Base-by-base conservation (phyloP, 1,140 invertebrate genomes). In the Neuroterus valhalla region DNA sequence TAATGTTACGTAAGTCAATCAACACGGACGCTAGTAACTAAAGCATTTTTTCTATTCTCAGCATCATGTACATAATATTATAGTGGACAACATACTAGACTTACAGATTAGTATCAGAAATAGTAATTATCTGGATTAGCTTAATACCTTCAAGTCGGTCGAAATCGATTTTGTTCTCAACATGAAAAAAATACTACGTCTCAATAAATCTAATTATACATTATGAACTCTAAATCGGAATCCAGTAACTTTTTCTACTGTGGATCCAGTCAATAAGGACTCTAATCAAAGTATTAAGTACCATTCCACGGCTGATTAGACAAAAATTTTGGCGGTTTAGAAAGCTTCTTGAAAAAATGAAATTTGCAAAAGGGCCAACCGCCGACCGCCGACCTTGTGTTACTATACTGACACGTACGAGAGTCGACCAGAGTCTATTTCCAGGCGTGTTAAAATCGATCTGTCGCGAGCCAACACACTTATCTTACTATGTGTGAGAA, bases 361-460 rank as follows among this genome's bases (percentile, higher is more conserved):
- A 62, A 62, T 26, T 62, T 31, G 55, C 23, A 62, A 62, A 55
- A 62, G 55, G 26, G 55, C 23, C 23, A 62, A 62, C 50, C 21
- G 23, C 50, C 50, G 50, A 55, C n/a, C n/a, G 55, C 23, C 23
- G 31, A 62, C 55, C 55, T 62, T 62, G 55, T 31, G 21, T 62
- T 62, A 62, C 55, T 62, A 12, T 62, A 62, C 55, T 62, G 23
- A 62, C 23, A 62, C 26, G 31, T 31, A 62, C 26, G 14, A 31
- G 21, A 31, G 15, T 62, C 46, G 75, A 75, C 73, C 74, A 74
- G 68, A 81, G 72, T 84, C 86, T 86, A 87, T 87, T 86, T 86
- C 83, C 85, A 84, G 82, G 78, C 82, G 77, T 82, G 80, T 83
- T 77, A 83, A 82, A 86, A 86, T 86, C 85, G 86, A 86, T 86